These are phyloP conservation scores for Andrena dorsata DNA, from an alignment of 2,888 invertebrate species.

Conservation along the genomic window DNA sequence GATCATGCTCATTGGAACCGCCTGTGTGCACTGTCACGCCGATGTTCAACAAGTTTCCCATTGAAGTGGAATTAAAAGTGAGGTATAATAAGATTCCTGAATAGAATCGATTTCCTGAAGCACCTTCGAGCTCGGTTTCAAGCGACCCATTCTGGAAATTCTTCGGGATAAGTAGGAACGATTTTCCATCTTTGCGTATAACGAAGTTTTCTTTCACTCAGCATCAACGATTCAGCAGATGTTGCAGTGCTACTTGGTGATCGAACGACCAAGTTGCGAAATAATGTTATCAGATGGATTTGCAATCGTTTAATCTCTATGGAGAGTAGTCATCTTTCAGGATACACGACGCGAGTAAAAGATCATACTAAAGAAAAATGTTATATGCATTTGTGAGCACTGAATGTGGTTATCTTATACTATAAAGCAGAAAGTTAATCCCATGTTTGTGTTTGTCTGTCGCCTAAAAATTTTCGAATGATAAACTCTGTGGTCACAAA, in stretches of 20 bases:
- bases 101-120: slow-evolving; percentile 52
- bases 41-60: slow-evolving; percentile 59
- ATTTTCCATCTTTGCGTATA: slow-evolving; percentile 37
- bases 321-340: too few species aligned
- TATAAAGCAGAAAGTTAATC: too few species aligned
- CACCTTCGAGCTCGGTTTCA: slow-evolving; percentile 51
- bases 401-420: too few species aligned
- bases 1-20: slow-evolving; percentile 25
- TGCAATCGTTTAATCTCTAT: not conserved
- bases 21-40: slow-evolving; percentile 47
- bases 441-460: too few species aligned
- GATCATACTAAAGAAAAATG: too few species aligned
- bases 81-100: slow-evolving; percentile 55
- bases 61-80: slow-evolving; percentile 59
- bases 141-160: slow-evolving; percentile 50
- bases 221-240: slow-evolving; percentile 18
- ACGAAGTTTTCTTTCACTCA: slow-evolving; percentile 34
- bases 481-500: too few species aligned
- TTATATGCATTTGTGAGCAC: too few species aligned
- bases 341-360: too few species aligned
- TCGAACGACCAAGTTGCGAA: slow-evolving; percentile 17
- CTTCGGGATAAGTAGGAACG: slow-evolving; percentile 49
- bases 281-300: not conserved
- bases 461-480: too few species aligned
- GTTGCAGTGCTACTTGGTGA: not conserved